Percentiles rank a stretch among this genome's conserved stretches.
phyloP scores from a whole-genome alignment of 53 echinoderm and acorn worm species.

The Actinopyga echinites region DNA sequence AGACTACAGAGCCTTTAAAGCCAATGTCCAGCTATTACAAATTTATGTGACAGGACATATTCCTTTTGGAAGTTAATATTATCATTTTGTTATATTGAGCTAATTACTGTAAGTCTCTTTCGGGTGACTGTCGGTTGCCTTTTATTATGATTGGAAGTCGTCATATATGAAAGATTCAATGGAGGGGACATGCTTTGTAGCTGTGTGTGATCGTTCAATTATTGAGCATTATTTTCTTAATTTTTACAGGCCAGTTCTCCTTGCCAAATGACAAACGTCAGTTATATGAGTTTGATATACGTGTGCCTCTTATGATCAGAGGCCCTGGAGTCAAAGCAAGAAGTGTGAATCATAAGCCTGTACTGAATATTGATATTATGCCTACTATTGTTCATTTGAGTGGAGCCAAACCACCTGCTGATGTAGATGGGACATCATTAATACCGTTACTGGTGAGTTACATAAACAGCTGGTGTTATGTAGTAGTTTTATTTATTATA shows the following conservation, averaged over 20 bases:
- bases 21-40: too few species aligned
- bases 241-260: slow-evolving; percentile 84
- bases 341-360: slow-evolving; percentile 58
- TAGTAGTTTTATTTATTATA: too few species aligned
- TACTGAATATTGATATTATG: slow-evolving; percentile 89
- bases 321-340: slow-evolving; percentile 84
- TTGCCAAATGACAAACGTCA: slow-evolving; percentile 96
- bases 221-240: not conserved
- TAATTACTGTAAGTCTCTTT: too few species aligned
- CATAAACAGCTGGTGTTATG: too few species aligned
- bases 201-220: not conserved
- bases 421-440: slow-evolving; percentile 85
- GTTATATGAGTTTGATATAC: slow-evolving; percentile 97
- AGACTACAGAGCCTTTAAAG: too few species aligned
- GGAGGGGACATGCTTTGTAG: not conserved
- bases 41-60: too few species aligned
- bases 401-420: slow-evolving; percentile 73
- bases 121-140: too few species aligned
- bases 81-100: too few species aligned
- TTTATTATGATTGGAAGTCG: too few species aligned
- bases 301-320: slow-evolving; percentile 85
- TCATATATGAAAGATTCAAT: too few species aligned
- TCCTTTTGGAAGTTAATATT: too few species aligned
- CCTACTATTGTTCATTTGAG: slow-evolving; percentile 86
- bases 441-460: slow-evolving; percentile 81